Percentiles rank a stretch among this genome's conserved stretches.
Conservation (phyloP, 92 coral and sea anemone species). For the Epizoanthus ramosus region DNA sequence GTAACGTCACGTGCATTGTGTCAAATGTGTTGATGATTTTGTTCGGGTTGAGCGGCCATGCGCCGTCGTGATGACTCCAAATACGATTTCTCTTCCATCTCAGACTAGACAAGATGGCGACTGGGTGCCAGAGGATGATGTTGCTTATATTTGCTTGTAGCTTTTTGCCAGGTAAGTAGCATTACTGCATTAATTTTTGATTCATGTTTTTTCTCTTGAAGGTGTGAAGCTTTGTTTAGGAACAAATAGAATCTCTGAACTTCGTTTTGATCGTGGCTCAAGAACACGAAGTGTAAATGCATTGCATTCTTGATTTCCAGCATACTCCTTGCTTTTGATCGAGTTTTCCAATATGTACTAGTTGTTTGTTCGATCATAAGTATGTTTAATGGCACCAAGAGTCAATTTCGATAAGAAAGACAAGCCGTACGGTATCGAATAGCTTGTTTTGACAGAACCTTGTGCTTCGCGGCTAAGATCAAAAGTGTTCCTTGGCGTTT, state of each 20-base stretch:
- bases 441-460: slow-evolving; percentile 6
- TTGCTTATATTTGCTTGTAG: neutral
- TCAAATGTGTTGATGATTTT: neutral
- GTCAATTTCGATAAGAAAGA: neutral
- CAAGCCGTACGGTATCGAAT: slow-evolving; percentile 15
- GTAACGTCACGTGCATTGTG: neutral
- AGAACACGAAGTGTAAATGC: neutral
- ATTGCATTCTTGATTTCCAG: neutral
- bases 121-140: too few species aligned
- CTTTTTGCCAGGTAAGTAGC: slow-evolving; percentile 21
- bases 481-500: slow-evolving; percentile 15
- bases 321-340: neutral
- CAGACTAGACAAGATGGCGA: slow-evolving; percentile 30
- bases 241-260: neutral
- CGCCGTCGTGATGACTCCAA: neutral
- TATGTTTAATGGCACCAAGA: neutral
- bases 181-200: slow-evolving; percentile 74
- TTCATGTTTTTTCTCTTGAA: slow-evolving; percentile 65
- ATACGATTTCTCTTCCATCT: slow-evolving; percentile 9
- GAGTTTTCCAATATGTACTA: neutral
- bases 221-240: slow-evolving; percentile 74
- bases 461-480: slow-evolving; percentile 29
- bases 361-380: neutral
- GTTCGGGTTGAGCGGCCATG: slow-evolving; percentile 1
- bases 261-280: slow-evolving; percentile 1